Percentiles rank a stretch among this genome's conserved stretches.
These are phyloP conservation scores for Cephalopholis sonnerati DNA, from an alignment of 2,113 vertebrate genomes.

Conservation along the genomic window DNA sequence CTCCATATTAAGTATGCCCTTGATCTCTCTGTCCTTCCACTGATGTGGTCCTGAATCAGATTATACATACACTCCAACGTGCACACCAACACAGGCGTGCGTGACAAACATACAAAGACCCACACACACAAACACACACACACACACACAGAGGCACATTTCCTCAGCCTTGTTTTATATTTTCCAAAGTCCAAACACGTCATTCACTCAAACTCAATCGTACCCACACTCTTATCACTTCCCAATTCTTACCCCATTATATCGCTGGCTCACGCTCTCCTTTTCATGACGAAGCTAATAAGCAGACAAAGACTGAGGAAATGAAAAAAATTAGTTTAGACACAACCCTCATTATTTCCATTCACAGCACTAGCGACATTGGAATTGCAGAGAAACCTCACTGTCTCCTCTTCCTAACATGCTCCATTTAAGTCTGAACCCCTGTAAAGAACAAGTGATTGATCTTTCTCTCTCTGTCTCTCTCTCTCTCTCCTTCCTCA, in stretches of 20 bases:
- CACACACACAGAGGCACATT: background rate
- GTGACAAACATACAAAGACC: background rate
- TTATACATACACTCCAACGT: conserved; percentile 23
- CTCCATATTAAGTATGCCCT: conserved; percentile 79
- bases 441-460: conserved; percentile 54
- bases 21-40: conserved; percentile 69
- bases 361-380: conserved; percentile 26
- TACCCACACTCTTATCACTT: conserved; percentile 38
- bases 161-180: conserved; percentile 18
- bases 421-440: conserved; percentile 44
- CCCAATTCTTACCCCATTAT: conserved; percentile 31
- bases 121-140: background rate
- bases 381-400: conserved; percentile 36
- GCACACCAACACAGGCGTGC: conserved; percentile 2
- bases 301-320: conserved; percentile 56
- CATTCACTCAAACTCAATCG: conserved; percentile 40
- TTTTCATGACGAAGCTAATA: conserved; percentile 49
- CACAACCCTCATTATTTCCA: conserved; percentile 58
- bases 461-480: conserved; percentile 50
- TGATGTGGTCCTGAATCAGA: conserved; percentile 69
- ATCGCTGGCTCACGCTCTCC: background rate
- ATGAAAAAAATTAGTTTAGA: conserved; percentile 50
- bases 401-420: conserved; percentile 26
- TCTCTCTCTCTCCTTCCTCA: conserved; percentile 10
- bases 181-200: conserved; percentile 38